Percentiles rank a stretch among this genome's conserved stretches.
Conservation (phyloP, 2,113 vertebrate genomes). For the Paratilapia polleni region DNA sequence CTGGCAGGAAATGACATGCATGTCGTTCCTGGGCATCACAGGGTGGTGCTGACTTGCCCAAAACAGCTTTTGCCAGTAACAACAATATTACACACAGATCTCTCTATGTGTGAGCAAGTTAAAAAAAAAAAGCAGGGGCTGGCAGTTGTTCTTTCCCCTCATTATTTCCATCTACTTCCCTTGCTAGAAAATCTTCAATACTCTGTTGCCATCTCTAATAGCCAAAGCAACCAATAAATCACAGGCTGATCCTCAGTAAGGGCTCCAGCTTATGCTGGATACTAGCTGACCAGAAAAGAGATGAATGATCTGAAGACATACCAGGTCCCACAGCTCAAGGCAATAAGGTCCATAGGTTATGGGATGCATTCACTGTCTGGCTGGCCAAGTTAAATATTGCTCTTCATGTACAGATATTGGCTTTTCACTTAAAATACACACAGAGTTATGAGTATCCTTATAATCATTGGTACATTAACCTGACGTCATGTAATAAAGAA, state of each 20-base stretch:
- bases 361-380: conserved; percentile 1
- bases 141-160: conserved; percentile 64
- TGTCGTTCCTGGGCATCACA: conserved; percentile 73
- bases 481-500: not conserved
- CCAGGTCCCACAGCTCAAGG: conserved; percentile 7
- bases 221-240: conserved; percentile 74
- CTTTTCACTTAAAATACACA: conserved; percentile 14
- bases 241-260: conserved; percentile 51
- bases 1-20: conserved; percentile 78
- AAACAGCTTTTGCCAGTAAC: conserved; percentile 69
- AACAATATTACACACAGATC: conserved; percentile 74
- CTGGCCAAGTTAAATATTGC: conserved; percentile 37
- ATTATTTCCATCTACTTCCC: conserved; percentile 74
- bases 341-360: conserved; percentile 26
- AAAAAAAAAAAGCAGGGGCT: conserved; percentile 56
- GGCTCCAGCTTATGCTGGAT: conserved; percentile 32
- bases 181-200: conserved; percentile 62
- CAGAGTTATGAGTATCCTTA: not conserved
- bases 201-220: conserved; percentile 69
- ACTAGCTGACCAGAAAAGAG: conserved; percentile 38
- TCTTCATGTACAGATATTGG: conserved; percentile 1
- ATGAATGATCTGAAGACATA: conserved; percentile 49
- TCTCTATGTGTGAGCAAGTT: conserved; percentile 61
- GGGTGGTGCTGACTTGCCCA: conserved; percentile 68
- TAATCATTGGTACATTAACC: not conserved